Base-by-base conservation (phyloP, 2,113 vertebrate species). In the Peromyscus polionotus region DNA sequence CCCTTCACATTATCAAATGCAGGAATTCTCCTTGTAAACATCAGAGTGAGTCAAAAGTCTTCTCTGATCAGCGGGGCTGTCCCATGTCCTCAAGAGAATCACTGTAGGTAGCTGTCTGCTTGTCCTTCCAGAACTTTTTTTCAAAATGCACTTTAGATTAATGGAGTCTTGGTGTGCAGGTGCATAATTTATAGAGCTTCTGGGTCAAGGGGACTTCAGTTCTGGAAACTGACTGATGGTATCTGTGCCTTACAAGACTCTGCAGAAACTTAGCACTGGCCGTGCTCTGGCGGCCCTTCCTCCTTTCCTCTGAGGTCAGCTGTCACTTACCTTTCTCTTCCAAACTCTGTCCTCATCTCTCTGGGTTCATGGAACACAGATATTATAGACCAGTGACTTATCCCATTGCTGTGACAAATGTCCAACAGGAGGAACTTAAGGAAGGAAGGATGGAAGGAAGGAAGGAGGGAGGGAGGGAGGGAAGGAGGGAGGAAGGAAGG, bases 131-230 rank as follows among this genome's bases (percentile, higher is more conserved):
- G 92, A 91, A 65, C 51, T 80, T n/a, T n/a, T 93, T 93, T 95
- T 80, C 77, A 81, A 89, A 93, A 97, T 72, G 67, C 59, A 87
- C 45, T 95, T 93, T 80, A 91, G 79, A 72, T 51, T 91, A 93
- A 91, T 95, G 26, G 83, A 14, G 45, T 89, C 96, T 95, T 51
- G 17, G 42, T 39, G 48, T 39, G 33, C 36, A 36, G 14, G 20
- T 84, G 72, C n/a, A 72, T 89, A 86, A 87, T 81, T 93, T 70
- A 88, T 77, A 92, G 90, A 88, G 42, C 65, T 7, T 36, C 33
- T 10, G 33, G n/a, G n/a, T 81, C 65, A 59, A 63, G 75, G 39
- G 39, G 84, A 59, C 88, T 22, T 31, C 36, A 88, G 48, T 75
- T 79, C 85, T 70, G 85, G 70, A 70, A 70, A 45, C 6, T 31